phyloP scores from a whole-genome alignment of 2,888 invertebrate genomes.

The Nephrotoma appendiculata region DNA sequence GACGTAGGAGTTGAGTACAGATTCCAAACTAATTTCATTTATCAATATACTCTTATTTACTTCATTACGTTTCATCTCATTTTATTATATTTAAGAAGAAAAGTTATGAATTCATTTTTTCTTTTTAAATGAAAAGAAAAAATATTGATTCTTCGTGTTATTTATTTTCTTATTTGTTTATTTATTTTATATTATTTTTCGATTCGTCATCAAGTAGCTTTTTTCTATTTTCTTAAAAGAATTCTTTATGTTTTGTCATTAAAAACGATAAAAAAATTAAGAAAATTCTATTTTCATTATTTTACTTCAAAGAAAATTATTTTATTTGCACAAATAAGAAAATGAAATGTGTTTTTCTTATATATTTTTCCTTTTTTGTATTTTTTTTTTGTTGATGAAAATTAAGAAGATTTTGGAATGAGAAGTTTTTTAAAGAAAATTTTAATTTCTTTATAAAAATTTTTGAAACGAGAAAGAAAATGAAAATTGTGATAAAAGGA shows the following conservation, averaged over 20 bases:
- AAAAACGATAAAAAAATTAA: neutral
- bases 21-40: no score
- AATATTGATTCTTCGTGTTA: neutral
- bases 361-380: no score
- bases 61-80: neutral
- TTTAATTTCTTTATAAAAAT: neutral
- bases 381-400: neutral
- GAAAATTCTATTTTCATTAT: neutral
- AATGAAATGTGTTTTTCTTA: neutral
- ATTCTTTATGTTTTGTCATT: neutral
- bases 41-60: neutral
- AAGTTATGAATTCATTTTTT: neutral
- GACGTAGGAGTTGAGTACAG: no score
- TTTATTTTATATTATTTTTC: neutral
- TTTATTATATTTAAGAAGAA: neutral
- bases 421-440: neutral
- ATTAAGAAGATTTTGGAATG: neutral
- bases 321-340: neutral
- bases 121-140: neutral
- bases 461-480: neutral
- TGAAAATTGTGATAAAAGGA: neutral
- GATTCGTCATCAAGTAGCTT: neutral
- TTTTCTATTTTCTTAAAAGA: neutral
- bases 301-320: neutral
- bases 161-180: neutral